Evolutionary conservation across 2,797 vertebrate genomes (phyloP).

Genomic region (Pseudochromis fuscus): DNA sequence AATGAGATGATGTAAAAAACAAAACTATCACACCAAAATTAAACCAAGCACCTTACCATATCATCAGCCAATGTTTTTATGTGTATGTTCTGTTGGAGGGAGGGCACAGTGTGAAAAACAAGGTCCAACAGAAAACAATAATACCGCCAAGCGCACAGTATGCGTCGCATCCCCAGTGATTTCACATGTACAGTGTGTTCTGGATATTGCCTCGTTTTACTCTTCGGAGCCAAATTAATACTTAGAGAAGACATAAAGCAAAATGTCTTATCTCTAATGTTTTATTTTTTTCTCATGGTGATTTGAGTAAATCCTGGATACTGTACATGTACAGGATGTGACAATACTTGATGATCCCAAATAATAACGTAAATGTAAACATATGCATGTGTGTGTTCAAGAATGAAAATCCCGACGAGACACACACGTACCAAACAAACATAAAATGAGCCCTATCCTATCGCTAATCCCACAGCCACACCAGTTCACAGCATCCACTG

Average conservation of each 20-base stretch:
- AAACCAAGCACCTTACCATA: conserved; percentile 95
- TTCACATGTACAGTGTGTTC: conserved; percentile 51
- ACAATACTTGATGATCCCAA: conserved; percentile 43
- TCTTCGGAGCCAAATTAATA: conserved; percentile 10
- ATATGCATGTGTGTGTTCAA: conserved; percentile 7
- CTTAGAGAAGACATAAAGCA: not conserved
- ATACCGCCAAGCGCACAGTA: conserved; percentile 49
- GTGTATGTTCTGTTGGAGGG: conserved; percentile 98
- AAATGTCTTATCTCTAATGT: not conserved
- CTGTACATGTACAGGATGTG: conserved; percentile 57
- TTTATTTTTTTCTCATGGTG: not conserved
- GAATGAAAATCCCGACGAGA: conserved; percentile 26
- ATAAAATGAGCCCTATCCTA: conserved; percentile 21
- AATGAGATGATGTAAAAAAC: conserved; percentile 63
- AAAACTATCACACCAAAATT: conserved; percentile 71
- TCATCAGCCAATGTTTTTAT: conserved; percentile 99
- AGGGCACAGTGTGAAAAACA: conserved; percentile 84
- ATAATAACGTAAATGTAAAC: conserved; percentile 19
- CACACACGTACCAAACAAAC: conserved; percentile 26
- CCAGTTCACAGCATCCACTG: not conserved
- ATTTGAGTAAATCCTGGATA: conserved; percentile 21
- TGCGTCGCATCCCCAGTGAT: conserved; percentile 35
- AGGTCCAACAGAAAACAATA: conserved; percentile 81
- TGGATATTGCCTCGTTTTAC: conserved; percentile 29
- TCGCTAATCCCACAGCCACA: conserved; percentile 47